Conservation (phyloP, 2,797 vertebrate species). For the Sorex maritimensis region DNA sequence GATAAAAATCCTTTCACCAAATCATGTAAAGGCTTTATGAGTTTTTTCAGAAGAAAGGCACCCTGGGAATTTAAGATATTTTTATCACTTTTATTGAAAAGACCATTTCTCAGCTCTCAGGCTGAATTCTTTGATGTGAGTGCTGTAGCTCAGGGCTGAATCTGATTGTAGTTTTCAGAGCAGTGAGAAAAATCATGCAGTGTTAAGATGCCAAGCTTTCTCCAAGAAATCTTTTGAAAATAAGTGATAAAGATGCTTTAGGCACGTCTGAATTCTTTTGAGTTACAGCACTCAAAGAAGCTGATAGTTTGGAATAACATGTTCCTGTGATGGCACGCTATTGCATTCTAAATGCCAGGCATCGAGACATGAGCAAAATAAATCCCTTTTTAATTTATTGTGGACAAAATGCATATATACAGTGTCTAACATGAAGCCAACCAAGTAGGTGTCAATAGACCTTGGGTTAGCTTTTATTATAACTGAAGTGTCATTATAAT, state of each 20-base stretch:
- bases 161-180: conserved; percentile 67
- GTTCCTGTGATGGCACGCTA: conserved; percentile 36
- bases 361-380: not conserved
- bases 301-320: not conserved
- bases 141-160: conserved; percentile 63
- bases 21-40: conserved; percentile 58
- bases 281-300: conserved; percentile 13
- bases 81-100: conserved; percentile 78
- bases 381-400: conserved; percentile 19
- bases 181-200: conserved; percentile 42
- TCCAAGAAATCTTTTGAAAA: conserved; percentile 72
- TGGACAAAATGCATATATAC: not conserved
- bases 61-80: conserved; percentile 74
- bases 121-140: conserved; percentile 70
- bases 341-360: conserved; percentile 32
- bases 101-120: conserved; percentile 57
- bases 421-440: not conserved
- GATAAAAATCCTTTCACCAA: conserved; percentile 39
- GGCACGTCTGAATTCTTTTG: not conserved
- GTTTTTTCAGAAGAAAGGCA: conserved; percentile 62
- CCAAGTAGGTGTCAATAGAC: not conserved
- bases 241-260: conserved; percentile 31
- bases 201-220: conserved; percentile 42
- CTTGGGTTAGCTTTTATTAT: not conserved
- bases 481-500: not conserved